Base-by-base conservation (phyloP, 2,888 invertebrate species). In the Tanypteryx hageni region DNA sequence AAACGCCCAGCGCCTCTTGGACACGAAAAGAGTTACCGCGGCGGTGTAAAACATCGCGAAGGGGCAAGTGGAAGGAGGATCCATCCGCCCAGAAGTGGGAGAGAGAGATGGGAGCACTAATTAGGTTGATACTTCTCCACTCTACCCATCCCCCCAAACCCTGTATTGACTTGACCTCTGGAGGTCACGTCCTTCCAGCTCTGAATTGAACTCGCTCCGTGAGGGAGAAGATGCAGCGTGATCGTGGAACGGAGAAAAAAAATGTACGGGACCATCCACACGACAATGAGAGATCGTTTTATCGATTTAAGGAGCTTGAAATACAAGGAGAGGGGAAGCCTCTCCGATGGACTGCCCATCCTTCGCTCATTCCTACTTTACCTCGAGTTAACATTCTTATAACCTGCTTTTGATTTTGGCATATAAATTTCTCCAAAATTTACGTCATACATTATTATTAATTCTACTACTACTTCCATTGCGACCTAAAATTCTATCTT, bases 121-220 rank as follows among this genome's bases (percentile, higher is more conserved):
- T 22, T 27, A 27, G 18, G 22, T 22, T 27, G 27, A 27, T 76
- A 76, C 22, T 22, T 22, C 13, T 76, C n/a, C 68, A 68, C 64
- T 68, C 68, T 22, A 76, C 76, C 76, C 76, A 76, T 76, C 76
- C 76, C 76, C 18, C n/a, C 22, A 18, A n/a, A 22, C 68, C 22
- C 68, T 18, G 68, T 22, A 68, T 68, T 27, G 76, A 13, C 27
- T 27, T 76, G 76, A 76, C 76, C 76, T 76, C 76, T 27, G 18
- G 76, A 76, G 76, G 76, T 76, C 22, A 76, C 76, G 76, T 22
- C 76, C 76, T 76, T 76, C 22, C 76, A 76, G 22, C 22, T 76
- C 76, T 76, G 76, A 27, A 76, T 76, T 27, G 76, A 68, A 22
- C 1, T 44, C n/a, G 22, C n/a, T n/a, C 22, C 68, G 68, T 68